Conservation (phyloP, 2,113 vertebrate species). For the Rhea pennata region DNA sequence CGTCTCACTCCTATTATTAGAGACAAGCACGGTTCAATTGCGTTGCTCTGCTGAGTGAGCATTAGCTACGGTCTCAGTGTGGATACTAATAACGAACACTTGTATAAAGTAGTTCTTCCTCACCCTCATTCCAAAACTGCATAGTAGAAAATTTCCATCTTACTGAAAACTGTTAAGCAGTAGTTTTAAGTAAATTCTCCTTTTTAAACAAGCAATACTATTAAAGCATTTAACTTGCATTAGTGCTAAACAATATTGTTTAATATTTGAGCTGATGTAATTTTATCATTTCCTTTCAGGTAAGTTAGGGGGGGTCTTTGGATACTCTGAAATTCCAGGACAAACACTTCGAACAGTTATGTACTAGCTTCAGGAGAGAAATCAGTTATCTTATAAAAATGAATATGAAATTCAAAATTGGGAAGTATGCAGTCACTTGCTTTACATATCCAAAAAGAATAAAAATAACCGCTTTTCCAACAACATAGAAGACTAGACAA, state of each 20-base stretch:
- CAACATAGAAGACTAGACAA: background rate
- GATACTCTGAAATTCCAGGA: background rate
- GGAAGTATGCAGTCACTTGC: background rate
- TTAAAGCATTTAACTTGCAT: background rate
- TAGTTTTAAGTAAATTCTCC: background rate
- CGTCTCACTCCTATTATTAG: background rate
- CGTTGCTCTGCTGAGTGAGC: background rate
- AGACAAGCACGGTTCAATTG: background rate
- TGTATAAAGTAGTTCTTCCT: background rate
- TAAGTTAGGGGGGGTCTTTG: background rate
- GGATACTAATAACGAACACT: background rate
- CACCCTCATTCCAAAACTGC: background rate
- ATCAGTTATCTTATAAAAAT: background rate
- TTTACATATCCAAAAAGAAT: background rate
- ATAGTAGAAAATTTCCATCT: background rate
- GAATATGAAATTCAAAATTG: background rate
- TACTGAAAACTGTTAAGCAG: background rate
- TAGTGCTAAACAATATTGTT: background rate
- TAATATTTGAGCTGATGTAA: background rate
- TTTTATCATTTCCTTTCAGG: background rate
- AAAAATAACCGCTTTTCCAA: fast-evolving
- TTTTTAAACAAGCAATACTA: background rate
- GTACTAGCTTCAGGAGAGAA: background rate
- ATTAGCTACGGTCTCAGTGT: background rate
- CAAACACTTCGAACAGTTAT: background rate